A percentile compares a stretch with the other conserved stretches of the same genome.
Conservation (phyloP, 2,888 invertebrate genomes). For the Caenorhabditis zanzibari region DNA sequence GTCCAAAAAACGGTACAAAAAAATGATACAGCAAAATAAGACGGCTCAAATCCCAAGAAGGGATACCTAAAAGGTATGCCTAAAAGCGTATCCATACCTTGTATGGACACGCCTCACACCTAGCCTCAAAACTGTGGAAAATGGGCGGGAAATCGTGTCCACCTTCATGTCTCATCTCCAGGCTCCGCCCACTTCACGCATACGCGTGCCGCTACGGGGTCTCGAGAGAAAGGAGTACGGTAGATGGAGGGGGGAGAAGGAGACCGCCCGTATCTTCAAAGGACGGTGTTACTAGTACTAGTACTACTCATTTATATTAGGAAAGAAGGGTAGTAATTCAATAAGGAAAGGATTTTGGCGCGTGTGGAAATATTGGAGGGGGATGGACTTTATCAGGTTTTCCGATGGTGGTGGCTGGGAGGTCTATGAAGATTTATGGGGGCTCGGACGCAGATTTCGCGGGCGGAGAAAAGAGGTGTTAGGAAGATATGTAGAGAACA, state of each 20-base stretch:
- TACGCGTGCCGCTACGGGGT: slow-evolving; percentile 2
- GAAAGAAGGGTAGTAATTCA: too few species aligned
- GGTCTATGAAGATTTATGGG: slow-evolving; percentile 12
- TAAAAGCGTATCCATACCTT: slow-evolving; percentile 7
- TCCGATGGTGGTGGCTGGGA: neutral
- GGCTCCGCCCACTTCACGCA: slow-evolving; percentile 36
- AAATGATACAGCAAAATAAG: too few species aligned
- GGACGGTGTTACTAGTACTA: slow-evolving; percentile 35
- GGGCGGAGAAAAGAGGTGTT: too few species aligned
- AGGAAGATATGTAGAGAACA: too few species aligned
- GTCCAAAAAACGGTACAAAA: too few species aligned
- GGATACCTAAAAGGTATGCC: too few species aligned
- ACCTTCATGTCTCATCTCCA: neutral
- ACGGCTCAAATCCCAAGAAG: too few species aligned
- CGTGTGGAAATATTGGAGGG: slow-evolving; percentile 31
- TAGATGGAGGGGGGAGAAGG: slow-evolving; percentile 3
- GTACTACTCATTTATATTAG: slow-evolving; percentile 9
- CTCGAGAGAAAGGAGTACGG: slow-evolving; percentile 60
- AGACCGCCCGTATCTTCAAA: slow-evolving; percentile 15
- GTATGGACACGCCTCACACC: slow-evolving; percentile 31
- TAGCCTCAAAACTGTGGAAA: slow-evolving; percentile 45
- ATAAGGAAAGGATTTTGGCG: neutral
- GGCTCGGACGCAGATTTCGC: neutral
- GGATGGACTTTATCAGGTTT: neutral
- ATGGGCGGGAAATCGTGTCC: slow-evolving; percentile 46